These are phyloP conservation scores for Pseudobourletiella spinata DNA, from an alignment of 1,140 invertebrate genomes.

Conservation along the genomic window DNA sequence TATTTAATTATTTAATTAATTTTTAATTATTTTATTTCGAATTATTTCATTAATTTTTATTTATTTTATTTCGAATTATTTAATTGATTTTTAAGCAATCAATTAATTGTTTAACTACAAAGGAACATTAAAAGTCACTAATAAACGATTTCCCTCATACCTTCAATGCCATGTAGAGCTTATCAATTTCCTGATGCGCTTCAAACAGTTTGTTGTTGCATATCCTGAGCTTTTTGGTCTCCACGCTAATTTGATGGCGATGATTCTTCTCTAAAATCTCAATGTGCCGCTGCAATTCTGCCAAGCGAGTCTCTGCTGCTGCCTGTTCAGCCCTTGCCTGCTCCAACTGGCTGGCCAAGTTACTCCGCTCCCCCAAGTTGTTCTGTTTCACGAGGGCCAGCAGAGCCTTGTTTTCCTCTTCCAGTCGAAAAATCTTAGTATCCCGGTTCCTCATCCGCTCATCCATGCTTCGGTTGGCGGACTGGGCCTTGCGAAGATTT, in stretches of 20 bases:
- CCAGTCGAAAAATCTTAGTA: background rate
- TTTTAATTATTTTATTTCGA: no score
- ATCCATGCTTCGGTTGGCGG: background rate
- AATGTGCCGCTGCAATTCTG: background rate
- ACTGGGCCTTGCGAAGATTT: background rate
- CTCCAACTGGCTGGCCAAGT: background rate
- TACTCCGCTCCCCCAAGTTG: constrained; percentile 6
- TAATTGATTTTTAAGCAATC: no score
- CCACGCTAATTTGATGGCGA: background rate
- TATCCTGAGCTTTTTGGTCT: background rate
- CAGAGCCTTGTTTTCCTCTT: constrained; percentile 7
- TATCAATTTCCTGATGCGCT: constrained; percentile 11
- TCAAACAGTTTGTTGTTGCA: constrained; percentile 6
- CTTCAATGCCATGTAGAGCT: background rate
- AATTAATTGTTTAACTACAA: no score
- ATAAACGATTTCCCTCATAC: no score
- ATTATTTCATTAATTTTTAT: no score
- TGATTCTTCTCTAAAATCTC: constrained; percentile 5
- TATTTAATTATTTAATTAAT: no score
- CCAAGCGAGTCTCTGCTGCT: background rate
- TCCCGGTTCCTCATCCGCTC: background rate
- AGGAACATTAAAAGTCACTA: no score
- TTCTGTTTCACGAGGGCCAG: constrained; percentile 1
- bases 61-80: no score
- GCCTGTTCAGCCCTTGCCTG: background rate